Percentiles rank a stretch among this genome's conserved stretches.
Conservation (phyloP, 1,140 invertebrate genomes). For the Plectus sambesii region DNA sequence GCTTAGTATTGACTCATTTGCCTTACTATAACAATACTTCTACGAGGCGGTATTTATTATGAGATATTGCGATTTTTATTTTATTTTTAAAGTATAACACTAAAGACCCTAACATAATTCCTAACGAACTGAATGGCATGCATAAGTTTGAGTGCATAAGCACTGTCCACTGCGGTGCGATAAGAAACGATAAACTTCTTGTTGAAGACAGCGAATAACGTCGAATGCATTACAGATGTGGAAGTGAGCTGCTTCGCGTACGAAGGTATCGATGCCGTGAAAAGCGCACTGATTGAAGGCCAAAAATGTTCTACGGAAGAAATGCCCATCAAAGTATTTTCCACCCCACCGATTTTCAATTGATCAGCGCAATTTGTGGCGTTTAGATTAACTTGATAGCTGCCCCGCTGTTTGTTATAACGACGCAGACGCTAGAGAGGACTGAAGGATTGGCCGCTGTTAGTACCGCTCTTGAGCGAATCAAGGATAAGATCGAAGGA, state of each 20-base stretch:
- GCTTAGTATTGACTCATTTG: too few species aligned
- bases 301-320: slow-evolving; percentile 80
- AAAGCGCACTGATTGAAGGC: slow-evolving; percentile 77
- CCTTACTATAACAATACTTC: too few species aligned
- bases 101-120: too few species aligned
- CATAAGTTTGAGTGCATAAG: too few species aligned
- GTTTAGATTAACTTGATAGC: slow-evolving; percentile 87
- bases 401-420: slow-evolving; percentile 95
- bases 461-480: slow-evolving; percentile 73
- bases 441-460: slow-evolving; percentile 73
- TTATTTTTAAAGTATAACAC: too few species aligned
- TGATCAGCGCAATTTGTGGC: slow-evolving; percentile 1
- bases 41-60: too few species aligned
- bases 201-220: too few species aligned
- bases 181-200: too few species aligned
- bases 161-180: too few species aligned
- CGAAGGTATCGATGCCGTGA: slow-evolving; percentile 97
- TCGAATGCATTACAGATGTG: slow-evolving; percentile 58
- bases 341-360: neutral
- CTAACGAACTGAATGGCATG: too few species aligned
- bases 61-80: too few species aligned
- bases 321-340: slow-evolving; percentile 71
- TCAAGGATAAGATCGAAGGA: slow-evolving; percentile 66
- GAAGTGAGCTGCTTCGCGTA: too few species aligned
- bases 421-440: slow-evolving; percentile 82